phyloP scores from a whole-genome alignment of 2,888 invertebrate species.

The Hyposoter dolosus region DNA sequence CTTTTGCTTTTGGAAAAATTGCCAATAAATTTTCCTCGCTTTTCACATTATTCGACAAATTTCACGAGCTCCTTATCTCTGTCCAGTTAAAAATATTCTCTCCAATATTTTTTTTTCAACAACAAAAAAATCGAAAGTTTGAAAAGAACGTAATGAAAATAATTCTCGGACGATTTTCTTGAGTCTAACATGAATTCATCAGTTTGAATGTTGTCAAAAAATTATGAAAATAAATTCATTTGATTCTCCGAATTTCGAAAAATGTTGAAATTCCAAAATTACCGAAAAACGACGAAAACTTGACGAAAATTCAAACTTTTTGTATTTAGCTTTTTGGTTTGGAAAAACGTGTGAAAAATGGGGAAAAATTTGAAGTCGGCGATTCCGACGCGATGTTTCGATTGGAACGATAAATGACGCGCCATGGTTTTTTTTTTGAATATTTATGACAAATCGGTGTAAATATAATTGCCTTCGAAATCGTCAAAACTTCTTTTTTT shows the following conservation, averaged over 20 bases:
- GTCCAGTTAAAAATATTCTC: neutral
- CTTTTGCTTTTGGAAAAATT: neutral
- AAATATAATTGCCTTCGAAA: conserved; percentile 26
- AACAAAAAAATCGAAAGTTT: neutral
- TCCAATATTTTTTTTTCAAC: neutral
- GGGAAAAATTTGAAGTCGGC: neutral
- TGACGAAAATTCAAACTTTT: neutral
- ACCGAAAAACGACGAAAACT: neutral
- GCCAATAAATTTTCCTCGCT: neutral
- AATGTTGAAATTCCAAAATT: too few relatives aligned
- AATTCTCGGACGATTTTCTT: neutral
- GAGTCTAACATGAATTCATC: neutral
- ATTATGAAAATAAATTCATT: too few relatives aligned
- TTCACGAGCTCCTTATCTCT: neutral
- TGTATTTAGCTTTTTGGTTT: neutral
- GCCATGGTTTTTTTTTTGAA: neutral
- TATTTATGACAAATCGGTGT: conserved; percentile 27
- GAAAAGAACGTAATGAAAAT: neutral
- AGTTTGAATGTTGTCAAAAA: too few relatives aligned
- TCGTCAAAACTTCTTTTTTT: neutral
- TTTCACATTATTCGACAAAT: neutral
- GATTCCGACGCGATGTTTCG: neutral
- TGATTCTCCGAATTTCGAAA: too few relatives aligned
- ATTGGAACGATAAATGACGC: neutral
- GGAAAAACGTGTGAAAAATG: neutral